Conservation (phyloP, 2,797 vertebrate species). For the Danio choprae region DNA sequence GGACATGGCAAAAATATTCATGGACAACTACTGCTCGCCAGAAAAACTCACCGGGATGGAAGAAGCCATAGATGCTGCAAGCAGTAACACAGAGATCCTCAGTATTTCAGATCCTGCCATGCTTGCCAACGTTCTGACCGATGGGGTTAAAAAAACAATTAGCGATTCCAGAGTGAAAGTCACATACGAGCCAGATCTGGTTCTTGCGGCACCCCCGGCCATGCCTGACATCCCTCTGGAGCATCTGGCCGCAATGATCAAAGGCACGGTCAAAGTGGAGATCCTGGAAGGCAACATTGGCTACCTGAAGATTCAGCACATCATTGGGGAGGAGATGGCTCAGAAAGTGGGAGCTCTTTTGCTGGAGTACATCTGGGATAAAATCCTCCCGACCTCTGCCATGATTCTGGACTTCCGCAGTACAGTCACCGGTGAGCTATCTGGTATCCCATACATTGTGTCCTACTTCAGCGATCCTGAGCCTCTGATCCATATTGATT, state of each 20-base stretch:
- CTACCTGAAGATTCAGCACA: constrained; percentile 90
- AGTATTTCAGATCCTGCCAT: constrained; percentile 84
- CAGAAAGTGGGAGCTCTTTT: constrained; percentile 85
- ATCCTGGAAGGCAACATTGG: constrained; percentile 88
- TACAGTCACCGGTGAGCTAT: constrained; percentile 83
- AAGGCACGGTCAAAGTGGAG: constrained; percentile 82
- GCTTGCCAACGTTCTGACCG: constrained; percentile 83
- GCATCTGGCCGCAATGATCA: constrained; percentile 82
- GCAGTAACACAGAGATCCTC: constrained; percentile 86
- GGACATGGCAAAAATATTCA: constrained; percentile 88
- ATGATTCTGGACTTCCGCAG: constrained; percentile 91
- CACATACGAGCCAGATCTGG: constrained; percentile 86
- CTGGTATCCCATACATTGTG: constrained; percentile 90
- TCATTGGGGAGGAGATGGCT: constrained; percentile 85
- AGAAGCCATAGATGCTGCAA: constrained; percentile 85
- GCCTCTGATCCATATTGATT: constrained; percentile 86
- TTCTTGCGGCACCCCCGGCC: constrained; percentile 62
- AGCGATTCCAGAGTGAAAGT: constrained; percentile 85
- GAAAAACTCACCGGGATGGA: constrained; percentile 91
- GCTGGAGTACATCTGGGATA: constrained; percentile 87
- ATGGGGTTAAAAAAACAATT: constrained; percentile 85
- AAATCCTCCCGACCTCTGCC: constrained; percentile 86
- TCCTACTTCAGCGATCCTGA: constrained; percentile 87
- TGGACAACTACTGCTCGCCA: constrained; percentile 94
- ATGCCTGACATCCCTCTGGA: constrained; percentile 77